These are phyloP conservation scores for Psettodes erumei DNA, from an alignment of 2,113 vertebrate genomes.

Conservation along the genomic window DNA sequence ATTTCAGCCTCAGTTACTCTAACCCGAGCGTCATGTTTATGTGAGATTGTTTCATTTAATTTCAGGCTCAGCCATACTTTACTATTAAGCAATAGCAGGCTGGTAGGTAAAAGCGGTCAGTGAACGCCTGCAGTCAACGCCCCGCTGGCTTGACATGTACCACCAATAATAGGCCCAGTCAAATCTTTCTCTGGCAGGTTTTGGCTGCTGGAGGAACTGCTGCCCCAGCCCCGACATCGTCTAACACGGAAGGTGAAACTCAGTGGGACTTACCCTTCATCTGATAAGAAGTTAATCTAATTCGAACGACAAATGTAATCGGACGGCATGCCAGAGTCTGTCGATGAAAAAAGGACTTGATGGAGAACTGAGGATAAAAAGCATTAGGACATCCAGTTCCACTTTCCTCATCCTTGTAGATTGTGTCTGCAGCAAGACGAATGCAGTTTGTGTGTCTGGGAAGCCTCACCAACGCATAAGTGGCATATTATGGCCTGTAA, in stretches of 20 bases:
- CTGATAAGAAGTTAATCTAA: conserved; percentile 73
- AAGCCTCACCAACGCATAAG: conserved; percentile 52
- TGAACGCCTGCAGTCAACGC: background rate
- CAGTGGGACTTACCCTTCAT: conserved; percentile 22
- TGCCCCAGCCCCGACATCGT: conserved; percentile 25
- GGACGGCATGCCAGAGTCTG: conserved; percentile 42
- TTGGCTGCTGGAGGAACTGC: conserved; percentile 41
- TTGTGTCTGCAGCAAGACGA: conserved; percentile 20
- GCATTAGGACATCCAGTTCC: conserved; percentile 35
- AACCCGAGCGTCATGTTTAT: conserved; percentile 16
- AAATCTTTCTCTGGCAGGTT: conserved; percentile 51
- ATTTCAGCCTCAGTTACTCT: conserved; percentile 17
- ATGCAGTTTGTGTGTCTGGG: conserved; percentile 45
- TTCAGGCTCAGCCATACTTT: background rate
- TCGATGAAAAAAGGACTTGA: conserved; percentile 30
- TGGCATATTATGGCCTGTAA: conserved; percentile 63
- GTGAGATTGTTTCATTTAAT: conserved; percentile 25
- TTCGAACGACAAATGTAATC: conserved; percentile 54
- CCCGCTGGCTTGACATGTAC: conserved; percentile 1
- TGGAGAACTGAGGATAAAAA: conserved; percentile 49
- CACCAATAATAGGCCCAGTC: conserved; percentile 11
- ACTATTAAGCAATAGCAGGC: conserved; percentile 3
- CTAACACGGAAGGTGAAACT: conserved; percentile 35
- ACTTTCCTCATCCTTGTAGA: conserved; percentile 47
- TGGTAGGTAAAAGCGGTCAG: background rate